Percentiles rank a stretch among this genome's conserved stretches.
Evolutionary conservation across 2,797 vertebrate genomes (phyloP).

Genomic region (Acanthurus leucopareius): DNA sequence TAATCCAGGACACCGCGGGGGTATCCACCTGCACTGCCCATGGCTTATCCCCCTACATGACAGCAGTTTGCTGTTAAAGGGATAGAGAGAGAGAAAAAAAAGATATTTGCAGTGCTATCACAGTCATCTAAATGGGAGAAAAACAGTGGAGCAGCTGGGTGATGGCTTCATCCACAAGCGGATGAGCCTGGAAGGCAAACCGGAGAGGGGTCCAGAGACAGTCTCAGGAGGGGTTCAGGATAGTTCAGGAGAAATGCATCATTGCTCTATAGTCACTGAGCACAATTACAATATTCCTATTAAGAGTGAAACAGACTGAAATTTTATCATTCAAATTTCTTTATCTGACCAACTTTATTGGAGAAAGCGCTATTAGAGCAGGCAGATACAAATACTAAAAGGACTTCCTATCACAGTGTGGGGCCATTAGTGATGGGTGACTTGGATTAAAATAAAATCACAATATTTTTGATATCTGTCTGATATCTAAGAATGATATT

Average conservation of each 20-base stretch:
- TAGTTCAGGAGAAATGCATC: slow-evolving; percentile 7
- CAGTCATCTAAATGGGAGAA: slow-evolving; percentile 43
- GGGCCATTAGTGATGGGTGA: neutral
- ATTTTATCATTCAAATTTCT: slow-evolving; percentile 27
- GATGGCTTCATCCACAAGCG: slow-evolving; percentile 19
- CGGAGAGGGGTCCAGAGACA: slow-evolving; percentile 6
- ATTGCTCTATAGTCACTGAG: slow-evolving; percentile 25
- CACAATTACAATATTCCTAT: slow-evolving; percentile 44
- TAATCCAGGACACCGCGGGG: slow-evolving; percentile 38
- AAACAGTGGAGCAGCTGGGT: slow-evolving; percentile 8
- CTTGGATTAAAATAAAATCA: too few species aligned
- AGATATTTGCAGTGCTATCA: slow-evolving; percentile 5
- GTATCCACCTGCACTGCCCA: slow-evolving; percentile 41
- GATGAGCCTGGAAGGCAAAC: slow-evolving; percentile 10
- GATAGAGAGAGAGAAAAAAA: slow-evolving; percentile 26
- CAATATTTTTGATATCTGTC: too few species aligned
- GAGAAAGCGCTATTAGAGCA: neutral
- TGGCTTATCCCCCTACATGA: slow-evolving; percentile 13
- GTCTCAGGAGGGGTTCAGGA: neutral
- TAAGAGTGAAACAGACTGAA: slow-evolving; percentile 22
- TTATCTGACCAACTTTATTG: slow-evolving; percentile 33
- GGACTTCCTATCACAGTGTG: neutral
- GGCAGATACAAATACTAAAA: neutral
- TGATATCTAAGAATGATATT: too few species aligned
- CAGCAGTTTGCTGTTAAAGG: slow-evolving; percentile 21